Evolutionary conservation across 2,797 vertebrate genomes (phyloP).

Genomic region (Alexandromys oeconomus): DNA sequence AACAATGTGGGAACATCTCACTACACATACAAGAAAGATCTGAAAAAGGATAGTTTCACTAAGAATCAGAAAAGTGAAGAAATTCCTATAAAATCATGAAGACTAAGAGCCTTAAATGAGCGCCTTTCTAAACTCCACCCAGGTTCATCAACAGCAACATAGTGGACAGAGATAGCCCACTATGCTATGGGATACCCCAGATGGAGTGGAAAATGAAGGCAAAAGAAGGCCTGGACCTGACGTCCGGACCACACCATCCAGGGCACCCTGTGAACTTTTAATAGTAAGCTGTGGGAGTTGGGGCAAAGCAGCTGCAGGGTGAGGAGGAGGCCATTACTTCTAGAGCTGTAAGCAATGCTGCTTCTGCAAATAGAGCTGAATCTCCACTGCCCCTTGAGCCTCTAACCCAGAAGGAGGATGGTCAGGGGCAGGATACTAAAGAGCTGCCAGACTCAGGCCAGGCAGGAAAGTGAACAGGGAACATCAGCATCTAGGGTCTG

Average conservation of each 20-base stretch:
- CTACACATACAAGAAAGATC: neutral
- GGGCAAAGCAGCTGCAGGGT: neutral
- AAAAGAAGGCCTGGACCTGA: neutral
- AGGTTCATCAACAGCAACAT: accelerated
- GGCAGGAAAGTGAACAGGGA: neutral
- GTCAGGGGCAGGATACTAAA: neutral
- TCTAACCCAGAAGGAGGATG: neutral
- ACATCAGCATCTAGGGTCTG: neutral
- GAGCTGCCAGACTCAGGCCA: neutral
- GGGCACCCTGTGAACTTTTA: neutral
- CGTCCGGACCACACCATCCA: neutral
- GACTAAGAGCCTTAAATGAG: neutral
- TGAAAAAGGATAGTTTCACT: neutral
- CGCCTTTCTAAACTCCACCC: neutral
- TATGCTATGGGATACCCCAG: no score
- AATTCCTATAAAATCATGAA: neutral
- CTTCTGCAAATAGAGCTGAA: neutral
- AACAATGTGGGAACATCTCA: neutral
- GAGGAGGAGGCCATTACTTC: neutral
- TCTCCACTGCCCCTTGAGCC: neutral
- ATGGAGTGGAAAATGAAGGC: neutral
- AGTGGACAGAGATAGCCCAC: neutral
- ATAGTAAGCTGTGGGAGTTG: neutral
- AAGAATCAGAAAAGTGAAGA: slow-evolving; percentile 9
- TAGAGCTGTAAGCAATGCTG: neutral